A percentile compares a stretch with the other conserved stretches of the same genome.
Conservation (phyloP, 2,797 vertebrate species). For the Acanthopagrus latus region DNA sequence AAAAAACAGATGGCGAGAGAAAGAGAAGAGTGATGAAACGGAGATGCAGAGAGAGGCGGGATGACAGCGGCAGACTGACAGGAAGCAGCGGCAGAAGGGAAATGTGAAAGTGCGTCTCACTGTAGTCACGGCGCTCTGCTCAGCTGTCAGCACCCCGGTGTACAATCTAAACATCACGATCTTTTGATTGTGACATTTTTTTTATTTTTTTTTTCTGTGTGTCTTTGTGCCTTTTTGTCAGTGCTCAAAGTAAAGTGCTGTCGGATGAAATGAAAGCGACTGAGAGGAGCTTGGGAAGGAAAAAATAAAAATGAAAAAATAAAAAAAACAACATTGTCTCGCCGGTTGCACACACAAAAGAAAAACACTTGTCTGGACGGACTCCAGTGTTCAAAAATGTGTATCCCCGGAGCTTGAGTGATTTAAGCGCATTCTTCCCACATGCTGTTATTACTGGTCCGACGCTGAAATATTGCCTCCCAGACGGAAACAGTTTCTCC, state of each 20-base stretch:
- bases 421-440: conserved; percentile 61
- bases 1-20: conserved; percentile 44
- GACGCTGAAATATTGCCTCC: conserved; percentile 51
- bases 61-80: conserved; percentile 58
- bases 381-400: conserved; percentile 54
- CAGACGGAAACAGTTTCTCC: conserved; percentile 44
- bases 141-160: conserved; percentile 64
- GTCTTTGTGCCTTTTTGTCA: conserved; percentile 54
- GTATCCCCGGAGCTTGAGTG: conserved; percentile 49
- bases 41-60: conserved; percentile 33
- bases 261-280: conserved; percentile 66
- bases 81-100: conserved; percentile 52
- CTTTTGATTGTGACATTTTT: conserved; percentile 69
- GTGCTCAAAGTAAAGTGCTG: conserved; percentile 68
- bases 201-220: conserved; percentile 8
- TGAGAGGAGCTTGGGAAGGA: conserved; percentile 9
- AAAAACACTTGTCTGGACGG: conserved; percentile 63
- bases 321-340: conserved; percentile 44
- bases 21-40: conserved; percentile 50
- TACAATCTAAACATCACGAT: conserved; percentile 67
- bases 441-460: conserved; percentile 47
- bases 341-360: conserved; percentile 38
- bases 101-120: conserved; percentile 45
- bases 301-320: too few relatives aligned
- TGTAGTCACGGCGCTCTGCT: conserved; percentile 39